Evolutionary conservation across 2,888 invertebrate species (phyloP), one percentile per base, ranked within the genome.

Genomic region (Agelastica alni): DNA sequence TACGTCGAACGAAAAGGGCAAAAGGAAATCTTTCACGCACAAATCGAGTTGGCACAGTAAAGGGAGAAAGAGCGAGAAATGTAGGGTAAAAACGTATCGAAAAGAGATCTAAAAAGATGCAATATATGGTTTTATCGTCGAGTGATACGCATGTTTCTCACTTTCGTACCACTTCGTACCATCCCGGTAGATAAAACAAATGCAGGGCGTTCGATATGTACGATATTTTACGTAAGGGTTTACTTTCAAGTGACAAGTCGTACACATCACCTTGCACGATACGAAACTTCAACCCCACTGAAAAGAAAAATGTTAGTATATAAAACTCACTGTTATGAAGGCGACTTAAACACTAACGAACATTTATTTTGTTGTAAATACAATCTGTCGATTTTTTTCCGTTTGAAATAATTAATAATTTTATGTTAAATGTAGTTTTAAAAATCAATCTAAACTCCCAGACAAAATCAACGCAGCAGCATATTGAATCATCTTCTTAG

Each of bases 141-240:
- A 60, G 54, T 64, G 61, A 65, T 67, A 67, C 67, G 67, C 67
- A 67, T 67, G 67, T 63, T 69, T 51, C 51, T 58, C 59, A n/a
- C n/a, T n/a, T 66, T 39, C 66, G 70, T 71, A 69, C 71, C 70
- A 70, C 62, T 67, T 60, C 67, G 71, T 71, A 68, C 71, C 70
- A 70, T 54, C 55, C 46, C 62, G 58, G 6, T 18, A 22, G 37
- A 20, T 62, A 62, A 51, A 58, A 60, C 58, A 60, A 65, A 60
- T 60, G 56, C 63, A 60, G 46, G 61, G 59, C 62, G 68, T 62
- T 68, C 68, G 61, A 68, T 68, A 66, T 63, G 64, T 59, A 60
- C 53, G 62, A 51, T 54, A 58, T 60, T 61, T 58, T 60, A 56
- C 53, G 30, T 56, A 48, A 49, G 46, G 47, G 42, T 16, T 37